These are phyloP conservation scores for Ibycter americanus DNA, from an alignment of 2,797 vertebrate species.

Conservation along the genomic window DNA sequence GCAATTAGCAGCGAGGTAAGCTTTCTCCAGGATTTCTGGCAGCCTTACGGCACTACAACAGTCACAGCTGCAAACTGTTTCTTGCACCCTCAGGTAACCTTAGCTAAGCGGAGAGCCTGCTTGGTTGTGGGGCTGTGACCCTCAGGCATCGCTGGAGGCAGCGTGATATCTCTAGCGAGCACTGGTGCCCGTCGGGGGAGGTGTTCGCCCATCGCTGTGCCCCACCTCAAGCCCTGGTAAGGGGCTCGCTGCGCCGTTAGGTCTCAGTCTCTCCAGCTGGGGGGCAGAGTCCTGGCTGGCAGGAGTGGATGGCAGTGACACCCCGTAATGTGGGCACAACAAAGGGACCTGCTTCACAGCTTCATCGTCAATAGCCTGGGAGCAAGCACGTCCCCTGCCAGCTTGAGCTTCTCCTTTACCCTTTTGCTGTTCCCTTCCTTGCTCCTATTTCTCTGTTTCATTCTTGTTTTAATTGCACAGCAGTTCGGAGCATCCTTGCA, in stretches of 20 bases:
- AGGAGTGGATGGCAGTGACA: background rate
- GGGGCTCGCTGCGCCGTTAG: rapidly evolving
- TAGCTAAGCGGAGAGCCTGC: background rate
- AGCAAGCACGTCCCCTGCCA: background rate
- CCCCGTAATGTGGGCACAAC: background rate
- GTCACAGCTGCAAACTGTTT: background rate
- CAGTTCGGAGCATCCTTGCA: rapidly evolving
- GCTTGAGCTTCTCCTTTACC: background rate
- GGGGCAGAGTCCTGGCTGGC: background rate
- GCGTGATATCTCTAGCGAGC: background rate
- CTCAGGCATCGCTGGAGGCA: background rate
- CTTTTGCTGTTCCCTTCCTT: background rate
- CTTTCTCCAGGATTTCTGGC: background rate
- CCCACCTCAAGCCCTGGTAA: background rate
- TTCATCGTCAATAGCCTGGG: rapidly evolving
- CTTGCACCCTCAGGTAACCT: background rate
- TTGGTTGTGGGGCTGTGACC: background rate
- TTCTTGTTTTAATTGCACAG: background rate
- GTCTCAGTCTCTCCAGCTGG: background rate
- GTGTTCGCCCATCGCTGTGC: rapidly evolving
- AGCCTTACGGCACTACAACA: background rate
- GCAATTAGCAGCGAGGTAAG: background rate
- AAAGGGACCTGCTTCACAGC: background rate
- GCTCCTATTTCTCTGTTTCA: background rate
- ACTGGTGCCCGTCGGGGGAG: rapidly evolving